Conservation (phyloP, 2,888 invertebrate genomes). For the Alsophila aescularia region DNA sequence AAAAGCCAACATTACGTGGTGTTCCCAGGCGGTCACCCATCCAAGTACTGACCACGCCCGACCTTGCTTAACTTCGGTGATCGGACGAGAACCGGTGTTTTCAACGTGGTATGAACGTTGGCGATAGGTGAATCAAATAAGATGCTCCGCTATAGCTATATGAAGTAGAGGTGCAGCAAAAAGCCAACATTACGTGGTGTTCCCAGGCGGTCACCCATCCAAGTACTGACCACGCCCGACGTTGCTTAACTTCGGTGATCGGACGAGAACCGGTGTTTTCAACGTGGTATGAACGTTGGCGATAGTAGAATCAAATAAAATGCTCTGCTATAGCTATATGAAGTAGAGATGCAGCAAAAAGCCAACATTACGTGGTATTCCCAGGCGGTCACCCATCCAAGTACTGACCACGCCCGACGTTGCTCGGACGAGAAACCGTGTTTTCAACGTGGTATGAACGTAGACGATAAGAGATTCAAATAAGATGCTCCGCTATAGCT, state of each 20-base stretch:
- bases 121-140: neutral
- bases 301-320: neutral
- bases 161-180: constrained; percentile 12
- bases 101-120: constrained; percentile 42
- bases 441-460: constrained; percentile 65
- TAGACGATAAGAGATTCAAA: constrained; percentile 17
- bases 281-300: constrained; percentile 52
- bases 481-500: neutral
- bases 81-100: constrained; percentile 77
- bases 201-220: constrained; percentile 76
- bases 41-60: constrained; percentile 75
- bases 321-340: neutral
- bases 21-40: constrained; percentile 77
- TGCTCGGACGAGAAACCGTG: constrained; percentile 79
- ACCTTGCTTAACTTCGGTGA: constrained; percentile 78
- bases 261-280: constrained; percentile 74
- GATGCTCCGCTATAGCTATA: neutral
- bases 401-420: constrained; percentile 81
- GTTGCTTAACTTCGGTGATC: constrained; percentile 77
- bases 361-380: constrained; percentile 72
- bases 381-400: constrained; percentile 78
- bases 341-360: constrained; percentile 47
- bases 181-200: constrained; percentile 60
- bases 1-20: constrained; percentile 70
- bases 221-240: constrained; percentile 75